A percentile compares a stretch with the other conserved stretches of the same genome.
Evolutionary conservation across 2,797 vertebrate species (phyloP).

Genomic region (Hipposideros larvatus): DNA sequence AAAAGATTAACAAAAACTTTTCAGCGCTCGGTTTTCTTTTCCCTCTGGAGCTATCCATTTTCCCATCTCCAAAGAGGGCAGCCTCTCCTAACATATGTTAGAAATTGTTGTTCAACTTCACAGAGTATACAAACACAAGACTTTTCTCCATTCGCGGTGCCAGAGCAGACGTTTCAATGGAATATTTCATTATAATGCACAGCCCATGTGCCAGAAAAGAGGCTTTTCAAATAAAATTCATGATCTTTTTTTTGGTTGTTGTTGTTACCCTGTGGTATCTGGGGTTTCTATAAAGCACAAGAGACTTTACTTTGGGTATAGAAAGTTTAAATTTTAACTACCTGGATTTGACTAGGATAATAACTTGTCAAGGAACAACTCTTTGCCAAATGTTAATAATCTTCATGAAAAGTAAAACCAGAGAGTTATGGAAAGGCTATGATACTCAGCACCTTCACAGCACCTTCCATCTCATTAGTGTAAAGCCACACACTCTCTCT

Average conservation of each 20-base stretch:
- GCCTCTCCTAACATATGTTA: slow-evolving; percentile 83
- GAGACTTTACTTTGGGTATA: slow-evolving; percentile 81
- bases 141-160: slow-evolving; percentile 70
- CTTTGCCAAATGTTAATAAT: slow-evolving; percentile 80
- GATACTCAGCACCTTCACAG: background rate
- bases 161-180: slow-evolving; percentile 80
- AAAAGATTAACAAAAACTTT: slow-evolving; percentile 86
- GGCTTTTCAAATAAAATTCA: slow-evolving; percentile 81
- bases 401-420: slow-evolving; percentile 70
- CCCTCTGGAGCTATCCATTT: slow-evolving; percentile 80
- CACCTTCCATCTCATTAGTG: slow-evolving; percentile 25
- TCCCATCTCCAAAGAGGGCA: slow-evolving; percentile 77
- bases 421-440: slow-evolving; percentile 25
- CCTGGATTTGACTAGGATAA: slow-evolving; percentile 80
- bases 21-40: slow-evolving; percentile 70
- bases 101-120: slow-evolving; percentile 83
- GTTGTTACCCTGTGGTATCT: slow-evolving; percentile 70
- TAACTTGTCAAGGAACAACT: slow-evolving; percentile 81
- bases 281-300: slow-evolving; percentile 77
- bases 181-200: slow-evolving; percentile 78
- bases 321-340: slow-evolving; percentile 84
- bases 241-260: slow-evolving; percentile 15
- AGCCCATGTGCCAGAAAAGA: slow-evolving; percentile 76
- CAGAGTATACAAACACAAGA: slow-evolving; percentile 78
- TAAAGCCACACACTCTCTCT: background rate